These are phyloP conservation scores for Xyliphius kryptos DNA, from an alignment of 2,113 vertebrate species.

Conservation along the genomic window DNA sequence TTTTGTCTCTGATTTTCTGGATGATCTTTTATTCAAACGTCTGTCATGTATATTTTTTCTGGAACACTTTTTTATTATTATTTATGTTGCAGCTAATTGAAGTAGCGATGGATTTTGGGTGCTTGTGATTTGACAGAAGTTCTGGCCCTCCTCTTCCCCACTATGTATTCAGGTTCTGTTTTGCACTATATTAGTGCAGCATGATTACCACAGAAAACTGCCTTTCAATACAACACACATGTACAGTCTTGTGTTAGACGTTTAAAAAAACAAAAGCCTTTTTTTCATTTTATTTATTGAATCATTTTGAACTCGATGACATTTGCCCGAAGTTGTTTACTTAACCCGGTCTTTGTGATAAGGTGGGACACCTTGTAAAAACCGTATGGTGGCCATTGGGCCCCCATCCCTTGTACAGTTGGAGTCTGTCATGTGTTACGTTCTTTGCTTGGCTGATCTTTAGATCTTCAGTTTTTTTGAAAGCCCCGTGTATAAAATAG, in stretches of 20 bases:
- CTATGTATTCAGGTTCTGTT: conserved; percentile 75
- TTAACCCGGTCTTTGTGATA: conserved; percentile 65
- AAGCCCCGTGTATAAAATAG: not conserved
- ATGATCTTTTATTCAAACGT: too few relatives aligned
- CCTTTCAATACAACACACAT: conserved; percentile 76
- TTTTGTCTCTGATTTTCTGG: conserved; percentile 13
- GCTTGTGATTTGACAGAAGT: too few relatives aligned
- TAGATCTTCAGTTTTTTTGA: conserved; percentile 1
- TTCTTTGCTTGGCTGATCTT: conserved; percentile 55
- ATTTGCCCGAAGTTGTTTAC: conserved; percentile 56
- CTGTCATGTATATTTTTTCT: conserved; percentile 8
- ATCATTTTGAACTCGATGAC: conserved; percentile 52
- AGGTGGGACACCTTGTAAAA: conserved; percentile 53
- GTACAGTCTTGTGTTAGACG: conserved; percentile 71
- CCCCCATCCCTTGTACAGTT: conserved; percentile 58
- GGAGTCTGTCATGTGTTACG: conserved; percentile 56
- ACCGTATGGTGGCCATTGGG: conserved; percentile 46
- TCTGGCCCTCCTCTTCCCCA: conserved; percentile 69
- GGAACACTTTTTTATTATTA: conserved; percentile 8
- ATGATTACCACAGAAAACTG: conserved; percentile 87
- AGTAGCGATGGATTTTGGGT: conserved; percentile 13
- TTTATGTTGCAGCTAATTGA: not conserved
- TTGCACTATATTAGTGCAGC: conserved; percentile 99
- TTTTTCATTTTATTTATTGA: conserved; percentile 51
- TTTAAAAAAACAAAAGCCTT: conserved; percentile 56